These are phyloP conservation scores for Pachliopta kotzebuea DNA, from an alignment of 2,888 invertebrate species.

Conservation along the genomic window DNA sequence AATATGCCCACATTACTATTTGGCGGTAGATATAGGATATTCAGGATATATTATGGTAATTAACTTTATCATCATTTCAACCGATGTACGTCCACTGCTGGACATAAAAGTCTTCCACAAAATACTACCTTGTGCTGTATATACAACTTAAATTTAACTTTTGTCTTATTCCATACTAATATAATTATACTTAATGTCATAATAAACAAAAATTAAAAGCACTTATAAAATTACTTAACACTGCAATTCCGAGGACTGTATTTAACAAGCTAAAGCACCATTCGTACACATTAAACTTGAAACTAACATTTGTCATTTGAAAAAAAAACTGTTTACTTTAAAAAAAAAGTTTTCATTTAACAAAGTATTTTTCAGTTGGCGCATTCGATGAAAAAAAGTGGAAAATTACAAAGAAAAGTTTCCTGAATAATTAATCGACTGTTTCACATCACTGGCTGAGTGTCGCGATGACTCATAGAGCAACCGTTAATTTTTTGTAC, in stretches of 20 bases:
- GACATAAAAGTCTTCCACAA: no score
- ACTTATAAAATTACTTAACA: background rate
- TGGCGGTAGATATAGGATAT: no score
- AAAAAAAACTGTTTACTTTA: slow-evolving; percentile 6
- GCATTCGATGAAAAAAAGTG: slow-evolving; percentile 17
- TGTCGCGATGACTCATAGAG: slow-evolving; percentile 50
- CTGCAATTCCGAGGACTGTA: background rate
- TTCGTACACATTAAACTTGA: slow-evolving; percentile 7
- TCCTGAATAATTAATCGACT: slow-evolving; percentile 34
- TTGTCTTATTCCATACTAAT: no score
- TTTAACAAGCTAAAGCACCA: background rate
- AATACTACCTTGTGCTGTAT: no score
- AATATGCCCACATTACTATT: no score
- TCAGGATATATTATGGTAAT: no score
- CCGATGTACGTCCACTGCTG: no score
- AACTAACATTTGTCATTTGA: slow-evolving; percentile 22
- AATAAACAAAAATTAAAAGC: background rate
- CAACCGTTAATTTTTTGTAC: slow-evolving; percentile 32
- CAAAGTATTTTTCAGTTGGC: slow-evolving; percentile 23
- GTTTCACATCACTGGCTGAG: slow-evolving; percentile 36
- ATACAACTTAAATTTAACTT: no score
- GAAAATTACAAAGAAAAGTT: slow-evolving; percentile 30
- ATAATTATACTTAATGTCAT: background rate
- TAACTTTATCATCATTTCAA: no score
- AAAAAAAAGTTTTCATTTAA: slow-evolving; percentile 18